A percentile compares a stretch with the other conserved stretches of the same genome.
These are phyloP conservation scores for Drosophila aldrichi DNA, from an alignment of 2,888 invertebrate genomes.

Conservation along the genomic window DNA sequence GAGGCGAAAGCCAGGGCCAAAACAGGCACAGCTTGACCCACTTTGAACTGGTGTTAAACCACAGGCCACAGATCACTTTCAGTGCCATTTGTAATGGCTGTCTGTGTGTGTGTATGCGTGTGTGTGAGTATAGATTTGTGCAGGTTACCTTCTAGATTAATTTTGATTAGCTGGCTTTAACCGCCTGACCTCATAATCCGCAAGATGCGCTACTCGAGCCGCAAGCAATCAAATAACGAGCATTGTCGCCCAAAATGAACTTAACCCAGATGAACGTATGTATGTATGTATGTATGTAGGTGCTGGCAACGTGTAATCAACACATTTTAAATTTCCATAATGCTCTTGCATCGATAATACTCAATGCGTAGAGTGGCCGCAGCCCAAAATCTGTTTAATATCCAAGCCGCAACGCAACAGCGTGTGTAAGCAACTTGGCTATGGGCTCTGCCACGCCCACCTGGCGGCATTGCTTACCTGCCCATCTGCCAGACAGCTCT, in stretches of 20 bases:
- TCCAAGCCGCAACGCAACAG: constrained; percentile 30
- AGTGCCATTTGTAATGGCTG: constrained; percentile 20
- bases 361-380: constrained; percentile 5
- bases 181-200: constrained; percentile 53
- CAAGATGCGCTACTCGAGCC: constrained; percentile 19
- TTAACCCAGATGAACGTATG: constrained; percentile 1
- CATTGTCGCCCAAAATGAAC: constrained; percentile 14
- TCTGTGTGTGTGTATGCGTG: neutral
- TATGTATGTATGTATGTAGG: constrained; percentile 26
- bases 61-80: constrained; percentile 23
- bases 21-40: constrained; percentile 2
- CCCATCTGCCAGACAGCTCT: neutral
- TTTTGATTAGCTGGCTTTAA: constrained; percentile 56
- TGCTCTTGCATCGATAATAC: constrained; percentile 14
- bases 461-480: neutral
- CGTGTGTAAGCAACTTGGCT: constrained; percentile 24
- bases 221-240: constrained; percentile 31
- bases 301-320: constrained; percentile 57
- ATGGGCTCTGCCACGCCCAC: neutral
- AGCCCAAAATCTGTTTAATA: constrained; percentile 64
- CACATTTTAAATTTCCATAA: constrained; percentile 47
- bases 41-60: constrained; percentile 21
- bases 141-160: constrained; percentile 35
- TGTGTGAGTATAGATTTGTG: neutral
- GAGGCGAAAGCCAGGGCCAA: neutral